Evolutionary conservation across 2,888 invertebrate genomes (phyloP), one percentile per base, ranked within the genome.

Genomic region (Pyrrhopygopsis socrates): DNA sequence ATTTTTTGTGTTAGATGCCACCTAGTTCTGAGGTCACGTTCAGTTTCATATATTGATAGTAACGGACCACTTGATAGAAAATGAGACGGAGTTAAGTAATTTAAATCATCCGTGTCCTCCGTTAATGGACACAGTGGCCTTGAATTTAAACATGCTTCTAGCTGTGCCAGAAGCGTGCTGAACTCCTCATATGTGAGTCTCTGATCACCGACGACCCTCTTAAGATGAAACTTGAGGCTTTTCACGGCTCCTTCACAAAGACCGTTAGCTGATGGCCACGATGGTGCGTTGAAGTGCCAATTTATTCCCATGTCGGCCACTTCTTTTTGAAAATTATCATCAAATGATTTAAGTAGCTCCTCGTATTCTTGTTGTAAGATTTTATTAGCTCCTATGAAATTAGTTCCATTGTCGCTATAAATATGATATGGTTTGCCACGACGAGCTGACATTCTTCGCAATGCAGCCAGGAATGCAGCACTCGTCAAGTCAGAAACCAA

Each of bases 1-100:
- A 83, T 74, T 79, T 83, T 79, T 75, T 78, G 63, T 27, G 73
- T 74, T 18, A 75, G 30, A 50, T 77, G 60, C 84, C 81, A 84
- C 29, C 84, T 70, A 18, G 81, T 84, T 73, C 81, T 76, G 13
- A 75, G 60, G 15, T 84, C 75, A 22, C 18, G 74, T 45, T 84
- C 79, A 1, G 79, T 80, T 45, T 73, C 71, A 24, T 60, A 76
- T 11, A 75, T 68, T 24, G 34, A 63, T 20, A 70, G 38, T 41
- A 70, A 27, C 22, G 70, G 58, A 9, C 70, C 71, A n/a, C 79
- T 79, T 60, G 60, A 34, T 60, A 79, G 70, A 71, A 79, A 79
- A 58, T 70, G 78, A 8, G 78, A 50, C 11, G 78, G 60, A 18
- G 78, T 70, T 34, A 70, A 29, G 15, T 70, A 70, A 54, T 27